Percentiles rank a stretch among this genome's conserved stretches.
phyloP scores from a whole-genome alignment of 1,140 invertebrate species.

The Ceratosolen solmsi region DNA sequence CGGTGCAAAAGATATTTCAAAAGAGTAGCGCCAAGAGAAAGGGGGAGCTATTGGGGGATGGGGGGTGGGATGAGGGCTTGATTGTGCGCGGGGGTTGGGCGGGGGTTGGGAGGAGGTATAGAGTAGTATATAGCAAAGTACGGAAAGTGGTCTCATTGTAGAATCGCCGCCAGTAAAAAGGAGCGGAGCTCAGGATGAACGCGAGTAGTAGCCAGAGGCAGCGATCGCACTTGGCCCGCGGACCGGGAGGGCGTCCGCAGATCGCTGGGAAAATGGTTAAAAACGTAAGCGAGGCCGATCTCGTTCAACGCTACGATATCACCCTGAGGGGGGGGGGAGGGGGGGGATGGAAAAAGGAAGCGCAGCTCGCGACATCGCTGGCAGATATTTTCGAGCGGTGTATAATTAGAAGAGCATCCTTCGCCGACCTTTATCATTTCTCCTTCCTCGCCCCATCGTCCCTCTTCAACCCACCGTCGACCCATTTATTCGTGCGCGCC shows the following conservation, averaged over 20 bases:
- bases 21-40: background rate
- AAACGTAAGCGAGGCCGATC: background rate
- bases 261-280: constrained; percentile 19
- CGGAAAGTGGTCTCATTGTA: background rate
- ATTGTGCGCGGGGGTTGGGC: too few species aligned
- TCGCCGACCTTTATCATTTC: background rate
- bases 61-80: too few species aligned
- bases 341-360: background rate
- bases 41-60: too few species aligned
- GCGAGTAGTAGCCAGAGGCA: background rate
- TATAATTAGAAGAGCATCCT: constrained; percentile 23
- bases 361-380: constrained; percentile 1
- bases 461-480: background rate
- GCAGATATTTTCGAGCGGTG: constrained; percentile 1
- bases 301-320: background rate
- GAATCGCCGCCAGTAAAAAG: background rate
- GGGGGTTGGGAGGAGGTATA: background rate
- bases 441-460: background rate
- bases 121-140: background rate
- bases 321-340: background rate
- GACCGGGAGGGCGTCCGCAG: background rate
- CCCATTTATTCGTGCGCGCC: background rate
- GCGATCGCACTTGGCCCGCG: constrained; percentile 2
- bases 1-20: background rate
- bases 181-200: background rate